These are phyloP conservation scores for Lutjanus erythropterus DNA, from an alignment of 2,113 vertebrate genomes.

Conservation along the genomic window DNA sequence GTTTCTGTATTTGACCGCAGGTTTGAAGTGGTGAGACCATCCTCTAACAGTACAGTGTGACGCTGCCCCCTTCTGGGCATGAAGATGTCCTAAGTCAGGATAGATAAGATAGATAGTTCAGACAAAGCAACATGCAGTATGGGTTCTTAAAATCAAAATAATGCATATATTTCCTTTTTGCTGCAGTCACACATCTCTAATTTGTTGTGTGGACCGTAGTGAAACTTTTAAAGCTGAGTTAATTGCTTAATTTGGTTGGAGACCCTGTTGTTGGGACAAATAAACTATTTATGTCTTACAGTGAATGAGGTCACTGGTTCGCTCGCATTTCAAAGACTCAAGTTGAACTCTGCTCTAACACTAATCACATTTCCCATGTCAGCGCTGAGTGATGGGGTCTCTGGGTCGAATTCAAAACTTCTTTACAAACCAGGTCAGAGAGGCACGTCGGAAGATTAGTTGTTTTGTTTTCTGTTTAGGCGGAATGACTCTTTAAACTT, in stretches of 20 bases:
- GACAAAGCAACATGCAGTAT: not conserved
- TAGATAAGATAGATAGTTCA: not conserved
- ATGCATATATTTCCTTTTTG: not conserved
- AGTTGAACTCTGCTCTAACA: constrained; percentile 40
- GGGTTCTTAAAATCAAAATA: not conserved
- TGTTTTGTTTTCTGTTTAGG: constrained; percentile 7
- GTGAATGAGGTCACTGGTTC: constrained; percentile 49
- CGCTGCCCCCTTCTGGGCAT: constrained; percentile 80
- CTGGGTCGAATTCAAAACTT: constrained; percentile 36
- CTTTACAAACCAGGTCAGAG: constrained; percentile 38
- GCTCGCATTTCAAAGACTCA: constrained; percentile 50
- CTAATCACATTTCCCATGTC: constrained; percentile 49
- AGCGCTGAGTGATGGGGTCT: constrained; percentile 18
- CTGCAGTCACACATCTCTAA: not conserved
- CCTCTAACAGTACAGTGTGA: constrained; percentile 48
- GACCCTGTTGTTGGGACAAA: constrained; percentile 9
- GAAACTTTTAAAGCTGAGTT: not conserved
- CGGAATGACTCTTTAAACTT: not conserved
- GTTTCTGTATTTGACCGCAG: not conserved
- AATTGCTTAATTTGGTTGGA: not conserved
- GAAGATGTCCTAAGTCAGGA: constrained; percentile 11
- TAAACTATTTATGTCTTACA: constrained; percentile 46
- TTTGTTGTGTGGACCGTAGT: not conserved
- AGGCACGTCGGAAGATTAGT: not conserved
- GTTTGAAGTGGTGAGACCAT: not conserved